Conservation (phyloP, 1,140 invertebrate species). For the Paraescarpia echinospica region DNA sequence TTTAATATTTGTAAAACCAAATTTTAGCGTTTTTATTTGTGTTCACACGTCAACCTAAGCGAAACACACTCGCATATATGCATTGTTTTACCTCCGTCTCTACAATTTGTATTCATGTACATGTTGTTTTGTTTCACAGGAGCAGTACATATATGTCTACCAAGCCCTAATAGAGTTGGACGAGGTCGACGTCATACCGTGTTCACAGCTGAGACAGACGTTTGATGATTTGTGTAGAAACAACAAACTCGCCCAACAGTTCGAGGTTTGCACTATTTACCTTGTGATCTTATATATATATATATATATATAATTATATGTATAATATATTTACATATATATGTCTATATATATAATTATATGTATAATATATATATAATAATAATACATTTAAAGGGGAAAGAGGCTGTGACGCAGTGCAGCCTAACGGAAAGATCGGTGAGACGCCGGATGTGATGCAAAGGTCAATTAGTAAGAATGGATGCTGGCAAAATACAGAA, state of each 20-base stretch:
- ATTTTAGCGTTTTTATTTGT: background rate
- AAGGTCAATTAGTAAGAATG: too few species aligned
- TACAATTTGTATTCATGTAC: background rate
- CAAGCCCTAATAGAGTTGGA: constrained; percentile 89
- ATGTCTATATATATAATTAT: too few species aligned
- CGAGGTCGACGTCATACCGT: constrained; percentile 74
- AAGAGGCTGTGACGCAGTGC: too few species aligned
- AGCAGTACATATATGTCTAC: constrained; percentile 97
- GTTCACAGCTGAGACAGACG: constrained; percentile 87
- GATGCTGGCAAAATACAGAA: too few species aligned
- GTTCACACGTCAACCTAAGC: too few species aligned
- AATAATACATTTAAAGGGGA: too few species aligned
- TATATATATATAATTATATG: background rate
- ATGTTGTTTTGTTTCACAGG: constrained; percentile 61
- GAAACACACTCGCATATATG: too few species aligned
- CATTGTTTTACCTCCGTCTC: background rate
- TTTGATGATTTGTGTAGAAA: constrained; percentile 95
- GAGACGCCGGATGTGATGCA: too few species aligned
- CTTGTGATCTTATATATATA: background rate
- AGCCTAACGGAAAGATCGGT: too few species aligned
- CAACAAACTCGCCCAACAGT: constrained; percentile 94
- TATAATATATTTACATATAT: background rate
- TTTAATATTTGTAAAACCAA: background rate
- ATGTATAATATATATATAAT: too few species aligned
- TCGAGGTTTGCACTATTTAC: constrained; percentile 70